phyloP scores from a whole-genome alignment of 2,888 invertebrate genomes.

The Diogma glabrata region DNA sequence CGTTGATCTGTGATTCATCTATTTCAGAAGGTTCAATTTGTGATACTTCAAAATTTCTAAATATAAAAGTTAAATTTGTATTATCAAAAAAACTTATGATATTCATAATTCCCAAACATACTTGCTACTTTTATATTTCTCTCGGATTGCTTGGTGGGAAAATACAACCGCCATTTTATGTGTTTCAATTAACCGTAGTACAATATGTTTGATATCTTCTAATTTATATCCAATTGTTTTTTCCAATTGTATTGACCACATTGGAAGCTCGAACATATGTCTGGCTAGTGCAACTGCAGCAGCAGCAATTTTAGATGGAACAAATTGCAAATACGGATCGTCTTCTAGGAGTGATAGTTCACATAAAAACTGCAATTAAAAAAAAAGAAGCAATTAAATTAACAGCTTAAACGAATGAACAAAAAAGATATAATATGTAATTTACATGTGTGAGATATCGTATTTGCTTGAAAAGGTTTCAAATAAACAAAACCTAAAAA shows the following conservation, averaged over 20 bases:
- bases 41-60: constrained; percentile 31
- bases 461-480: too few relatives aligned
- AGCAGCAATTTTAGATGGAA: constrained; percentile 73
- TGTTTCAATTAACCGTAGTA: constrained; percentile 55
- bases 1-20: constrained; percentile 25
- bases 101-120: constrained; percentile 34
- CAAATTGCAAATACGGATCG: constrained; percentile 70
- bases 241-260: constrained; percentile 57
- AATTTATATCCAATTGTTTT: constrained; percentile 56
- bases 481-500: too few relatives aligned
- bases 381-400: too few relatives aligned
- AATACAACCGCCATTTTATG: constrained; percentile 54
- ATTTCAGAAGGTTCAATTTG: constrained; percentile 26
- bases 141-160: constrained; percentile 74
- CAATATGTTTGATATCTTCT: constrained; percentile 51
- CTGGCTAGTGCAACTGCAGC: constrained; percentile 71
- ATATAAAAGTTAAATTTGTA: background rate
- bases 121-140: constrained; percentile 76
- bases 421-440: too few relatives aligned
- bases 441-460: too few relatives aligned
- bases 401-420: too few relatives aligned
- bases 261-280: constrained; percentile 45
- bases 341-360: constrained; percentile 79
- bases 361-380: constrained; percentile 56
- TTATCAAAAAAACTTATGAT: background rate